These are phyloP conservation scores for Stratiolaelaps scimitus DNA, from an alignment of 1,140 invertebrate genomes.

Conservation along the genomic window DNA sequence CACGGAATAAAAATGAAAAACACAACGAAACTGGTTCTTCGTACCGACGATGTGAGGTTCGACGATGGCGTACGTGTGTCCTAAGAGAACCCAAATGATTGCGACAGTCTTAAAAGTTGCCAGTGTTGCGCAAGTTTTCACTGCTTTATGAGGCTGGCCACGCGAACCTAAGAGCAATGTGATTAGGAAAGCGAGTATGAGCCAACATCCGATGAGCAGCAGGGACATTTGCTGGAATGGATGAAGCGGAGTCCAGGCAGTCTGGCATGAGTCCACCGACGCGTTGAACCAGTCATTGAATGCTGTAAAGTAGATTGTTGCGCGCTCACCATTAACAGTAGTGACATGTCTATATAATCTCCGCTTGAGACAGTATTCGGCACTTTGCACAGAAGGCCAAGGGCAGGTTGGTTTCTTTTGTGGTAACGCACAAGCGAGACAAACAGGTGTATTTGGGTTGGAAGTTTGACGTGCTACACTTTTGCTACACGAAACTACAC, in stretches of 20 bases:
- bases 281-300: conserved; percentile 21
- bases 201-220: conserved; percentile 8
- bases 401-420: too few species aligned
- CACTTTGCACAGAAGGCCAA: too few species aligned
- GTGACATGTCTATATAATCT: too few species aligned
- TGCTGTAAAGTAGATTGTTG: not conserved
- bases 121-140: not conserved
- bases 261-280: conserved; percentile 11
- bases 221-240: not conserved
- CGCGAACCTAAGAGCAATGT: not conserved
- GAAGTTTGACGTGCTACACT: too few species aligned
- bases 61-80: conserved; percentile 21
- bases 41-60: conserved; percentile 22
- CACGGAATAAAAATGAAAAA: too few species aligned
- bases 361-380: too few species aligned
- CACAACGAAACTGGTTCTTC: too few species aligned
- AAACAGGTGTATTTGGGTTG: too few species aligned
- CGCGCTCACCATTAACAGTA: too few species aligned
- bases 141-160: not conserved
- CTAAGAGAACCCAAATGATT: conserved; percentile 4
- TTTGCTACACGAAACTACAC: too few species aligned
- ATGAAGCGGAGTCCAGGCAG: not conserved
- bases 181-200: not conserved
- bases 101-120: conserved; percentile 2
- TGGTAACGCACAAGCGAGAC: too few species aligned